A percentile compares a stretch with the other conserved stretches of the same genome.
Evolutionary conservation across 1,140 invertebrate genomes (phyloP).

Genomic region (Musca vetustissima): DNA sequence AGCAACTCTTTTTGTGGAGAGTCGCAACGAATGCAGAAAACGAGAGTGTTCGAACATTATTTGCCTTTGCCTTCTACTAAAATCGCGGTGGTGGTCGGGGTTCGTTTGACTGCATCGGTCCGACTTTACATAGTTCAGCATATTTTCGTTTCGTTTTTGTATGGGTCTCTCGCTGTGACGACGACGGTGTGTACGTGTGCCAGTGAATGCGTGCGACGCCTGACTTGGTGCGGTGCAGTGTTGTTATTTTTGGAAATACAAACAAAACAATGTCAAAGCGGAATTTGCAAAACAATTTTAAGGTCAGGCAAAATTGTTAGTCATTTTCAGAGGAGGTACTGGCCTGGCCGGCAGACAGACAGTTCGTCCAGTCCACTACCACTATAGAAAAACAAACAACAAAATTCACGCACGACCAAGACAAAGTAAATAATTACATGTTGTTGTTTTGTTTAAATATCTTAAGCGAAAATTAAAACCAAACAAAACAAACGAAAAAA

Average conservation of each 20-base stretch:
- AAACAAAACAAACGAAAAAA: too few species aligned
- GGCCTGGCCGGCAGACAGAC: neutral
- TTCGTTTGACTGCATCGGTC: too few species aligned
- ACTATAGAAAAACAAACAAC: neutral
- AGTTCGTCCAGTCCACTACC: neutral
- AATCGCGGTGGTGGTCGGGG: neutral
- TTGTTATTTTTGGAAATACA: constrained; percentile 18
- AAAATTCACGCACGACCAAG: neutral
- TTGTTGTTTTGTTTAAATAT: neutral
- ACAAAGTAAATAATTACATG: neutral
- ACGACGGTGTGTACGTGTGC: neutral
- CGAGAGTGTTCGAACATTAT: too few species aligned
- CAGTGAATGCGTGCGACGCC: neutral
- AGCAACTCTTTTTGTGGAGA: too few species aligned
- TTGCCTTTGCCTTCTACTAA: neutral
- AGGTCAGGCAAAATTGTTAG: constrained; percentile 20
- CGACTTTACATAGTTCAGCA: neutral
- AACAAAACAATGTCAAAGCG: constrained; percentile 22
- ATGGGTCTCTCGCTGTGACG: neutral
- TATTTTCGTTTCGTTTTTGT: neutral
- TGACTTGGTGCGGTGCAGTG: too few species aligned
- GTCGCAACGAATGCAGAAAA: too few species aligned
- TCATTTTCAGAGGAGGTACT: neutral
- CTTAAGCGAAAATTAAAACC: neutral
- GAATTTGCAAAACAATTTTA: constrained; percentile 21